Percentiles rank a stretch among this genome's conserved stretches.
phyloP scores from a whole-genome alignment of 1,140 invertebrate genomes.

The Mizuhopecten yessoensis region DNA sequence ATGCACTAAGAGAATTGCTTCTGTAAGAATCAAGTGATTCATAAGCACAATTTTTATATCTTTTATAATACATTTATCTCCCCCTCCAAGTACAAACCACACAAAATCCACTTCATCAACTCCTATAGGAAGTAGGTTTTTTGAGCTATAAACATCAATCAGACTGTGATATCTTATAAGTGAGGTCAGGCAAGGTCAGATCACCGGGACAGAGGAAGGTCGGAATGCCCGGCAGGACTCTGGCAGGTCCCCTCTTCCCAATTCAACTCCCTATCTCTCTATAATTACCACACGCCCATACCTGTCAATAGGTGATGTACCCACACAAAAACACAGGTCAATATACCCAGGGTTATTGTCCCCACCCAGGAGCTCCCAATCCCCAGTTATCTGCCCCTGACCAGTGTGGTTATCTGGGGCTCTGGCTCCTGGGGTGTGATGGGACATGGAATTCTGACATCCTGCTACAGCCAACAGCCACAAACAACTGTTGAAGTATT shows the following conservation, averaged over 20 bases:
- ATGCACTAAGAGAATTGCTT: too few relatives aligned
- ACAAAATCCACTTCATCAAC: neutral
- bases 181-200: neutral
- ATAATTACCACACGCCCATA: neutral
- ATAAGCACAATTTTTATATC: too few relatives aligned
- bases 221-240: neutral
- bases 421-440: neutral
- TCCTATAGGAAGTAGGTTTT: neutral
- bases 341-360: slow-evolving; percentile 10
- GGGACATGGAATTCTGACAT: neutral
- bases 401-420: neutral
- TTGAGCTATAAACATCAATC: neutral
- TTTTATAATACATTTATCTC: too few relatives aligned
- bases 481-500: neutral
- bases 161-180: neutral
- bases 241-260: neutral
- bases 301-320: neutral
- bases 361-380: neutral
- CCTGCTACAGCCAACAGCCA: neutral
- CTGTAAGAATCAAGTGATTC: too few relatives aligned
- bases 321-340: slow-evolving; percentile 18
- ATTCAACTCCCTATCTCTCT: neutral
- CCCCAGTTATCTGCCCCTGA: neutral
- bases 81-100: neutral
- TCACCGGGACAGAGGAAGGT: neutral